Base-by-base conservation (phyloP, 2,113 vertebrate genomes). In the Hippocampus zosterae region DNA sequence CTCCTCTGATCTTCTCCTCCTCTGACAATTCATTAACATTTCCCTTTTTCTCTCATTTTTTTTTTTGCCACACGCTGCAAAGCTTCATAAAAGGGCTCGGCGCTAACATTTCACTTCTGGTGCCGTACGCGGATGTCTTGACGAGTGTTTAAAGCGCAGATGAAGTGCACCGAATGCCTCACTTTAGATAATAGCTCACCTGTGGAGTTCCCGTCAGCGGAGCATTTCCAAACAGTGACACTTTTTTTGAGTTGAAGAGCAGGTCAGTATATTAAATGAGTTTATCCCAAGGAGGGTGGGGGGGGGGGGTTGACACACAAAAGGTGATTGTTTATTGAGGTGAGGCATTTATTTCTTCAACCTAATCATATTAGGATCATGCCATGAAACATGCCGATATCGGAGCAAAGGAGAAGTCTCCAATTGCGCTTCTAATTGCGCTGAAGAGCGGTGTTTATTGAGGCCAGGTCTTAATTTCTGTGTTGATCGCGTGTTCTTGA, bases 1-100 rank as follows among this genome's bases (percentile, higher is more conserved):
- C 86, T 89, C 70, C 82, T 88, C 80, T 89, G 86, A 91, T 90
- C 84, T 86, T 70, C 82, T 72, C 44, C 80, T 89, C 87, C 81
- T 81, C 84, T 84, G 78, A 89, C 86, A 82, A 87, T 86, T 89
- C 87, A 87, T 90, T 88, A 88, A 84, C 89, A 86, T 89, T 87
- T 83, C 72, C 71, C 19, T 73, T 57, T 57, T 57, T 79, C n/a
- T 74, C 76, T 76, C 73, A 77, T 0, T 33, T 84, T 79, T 81
- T 87, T 89, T 85, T 83, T 88, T 88, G 84, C 79, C 88, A 83
- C 82, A 78, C 81, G 44, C 72, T 80, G 88, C 84, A 87, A 88
- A 87, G 88, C 86, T 82, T 87, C 76, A 83, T 81, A 88, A 81
- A 70, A 77, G 42, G 75, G 80, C 81, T 87, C 79, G 75, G 85